Base-by-base conservation (phyloP, 2,113 vertebrate genomes). In the Emydocephalus ijimae region DNA sequence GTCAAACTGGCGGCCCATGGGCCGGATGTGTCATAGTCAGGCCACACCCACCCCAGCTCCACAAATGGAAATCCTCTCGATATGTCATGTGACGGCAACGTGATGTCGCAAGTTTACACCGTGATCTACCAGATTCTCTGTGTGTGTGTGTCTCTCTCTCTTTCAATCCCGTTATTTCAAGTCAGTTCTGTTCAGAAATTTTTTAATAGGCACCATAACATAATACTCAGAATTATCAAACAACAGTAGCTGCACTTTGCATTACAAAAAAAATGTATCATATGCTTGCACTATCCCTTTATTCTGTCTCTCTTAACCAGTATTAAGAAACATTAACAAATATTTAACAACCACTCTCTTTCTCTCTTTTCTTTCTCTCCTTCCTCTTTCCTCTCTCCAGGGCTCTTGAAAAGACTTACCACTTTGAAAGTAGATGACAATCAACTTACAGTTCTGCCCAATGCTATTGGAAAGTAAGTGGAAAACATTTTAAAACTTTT, bases 401-500 rank as follows among this genome's bases (percentile, higher is more conserved):
- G 99, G 94, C 98, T 99, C 97, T 93, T 99, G 97, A 99, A 99
- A 98, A 99, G 99, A 92, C 97, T 99, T 92, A 99, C 99, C 21
- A 99, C 99, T 56, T 96, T 99, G 92, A 99, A 99, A 97, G 99
- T 99, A 93, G 99, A 99, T 96, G 99, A 99, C 98, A 99, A 99
- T 97, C 99, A 99, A 97, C 98, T 99, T 92, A 99, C 98, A 43
- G 97, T 99, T 95, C 98, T 99, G 96, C 99, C 99, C 94, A 99
- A 98, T 91, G 98, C 98, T 90, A 98, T 99, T 5, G 99, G 99
- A 98, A 99, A 99, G 99, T 99, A 97, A 98, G 98, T 98, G 93
- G 8, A 57, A 90, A 43, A 87, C 7, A 3, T 88, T 74, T 56
- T 24, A 91, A 59, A 39, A 45, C 12, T 29, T 48, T 85, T 20